Conservation (phyloP, 2,113 vertebrate genomes). For the Oncorhynchus clarkii region DNA sequence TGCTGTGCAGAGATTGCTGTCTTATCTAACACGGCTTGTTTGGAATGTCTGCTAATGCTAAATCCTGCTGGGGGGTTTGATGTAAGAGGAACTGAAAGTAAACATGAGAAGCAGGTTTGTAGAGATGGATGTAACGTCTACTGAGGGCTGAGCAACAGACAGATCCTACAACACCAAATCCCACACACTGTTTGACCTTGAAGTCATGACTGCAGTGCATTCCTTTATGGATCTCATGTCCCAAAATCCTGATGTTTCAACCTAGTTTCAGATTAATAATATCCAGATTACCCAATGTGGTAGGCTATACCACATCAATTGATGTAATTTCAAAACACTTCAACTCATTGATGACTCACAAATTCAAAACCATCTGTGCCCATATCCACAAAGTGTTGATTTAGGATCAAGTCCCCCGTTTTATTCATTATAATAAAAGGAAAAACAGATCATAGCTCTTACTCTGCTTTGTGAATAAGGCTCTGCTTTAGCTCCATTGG, state of each 20-base stretch:
- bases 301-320: not conserved
- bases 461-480: too few relatives aligned
- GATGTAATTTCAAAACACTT: too few relatives aligned
- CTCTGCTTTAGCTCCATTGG: not conserved
- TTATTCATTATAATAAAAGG: too few relatives aligned
- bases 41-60: slow-evolving; percentile 29
- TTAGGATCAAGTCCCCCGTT: too few relatives aligned
- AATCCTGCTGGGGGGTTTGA: slow-evolving; percentile 27
- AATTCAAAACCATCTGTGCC: too few relatives aligned
- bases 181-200: not conserved
- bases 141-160: slow-evolving; percentile 2
- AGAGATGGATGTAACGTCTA: slow-evolving; percentile 14
- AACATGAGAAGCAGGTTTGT: not conserved
- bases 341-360: too few relatives aligned
- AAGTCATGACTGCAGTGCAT: not conserved
- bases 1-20: slow-evolving; percentile 37
- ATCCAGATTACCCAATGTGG: too few relatives aligned
- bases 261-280: too few relatives aligned
- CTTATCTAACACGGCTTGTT: slow-evolving; percentile 22
- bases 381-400: too few relatives aligned
- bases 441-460: too few relatives aligned
- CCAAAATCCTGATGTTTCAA: too few relatives aligned
- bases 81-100: slow-evolving; percentile 7
- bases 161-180: not conserved
- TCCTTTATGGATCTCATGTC: too few relatives aligned